A percentile compares a stretch with the other conserved stretches of the same genome.
These are phyloP conservation scores for Dolichoris vasculosae DNA, from an alignment of 1,140 invertebrate genomes.

Conservation along the genomic window DNA sequence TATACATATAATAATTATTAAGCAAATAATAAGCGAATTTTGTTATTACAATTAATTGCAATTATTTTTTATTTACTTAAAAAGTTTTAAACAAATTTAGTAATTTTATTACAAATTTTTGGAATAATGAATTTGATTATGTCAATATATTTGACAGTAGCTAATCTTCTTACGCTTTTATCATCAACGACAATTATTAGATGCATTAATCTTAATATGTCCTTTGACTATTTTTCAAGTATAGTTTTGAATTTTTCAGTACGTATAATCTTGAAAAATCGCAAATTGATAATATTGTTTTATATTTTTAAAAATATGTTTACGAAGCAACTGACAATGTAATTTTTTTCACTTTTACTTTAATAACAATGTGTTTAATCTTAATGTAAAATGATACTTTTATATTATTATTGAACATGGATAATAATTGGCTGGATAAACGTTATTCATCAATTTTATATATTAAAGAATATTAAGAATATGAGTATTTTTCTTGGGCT, in stretches of 20 bases:
- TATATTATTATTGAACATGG: too few relatives aligned
- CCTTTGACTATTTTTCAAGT: conserved; percentile 30
- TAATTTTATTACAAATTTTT: neutral
- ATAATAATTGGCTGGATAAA: too few relatives aligned
- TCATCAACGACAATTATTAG: conserved; percentile 28
- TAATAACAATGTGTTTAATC: neutral
- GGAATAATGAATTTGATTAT: neutral
- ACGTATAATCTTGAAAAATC: neutral
- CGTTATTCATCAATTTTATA: too few relatives aligned
- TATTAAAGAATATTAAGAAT: too few relatives aligned
- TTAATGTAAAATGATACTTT: neutral
- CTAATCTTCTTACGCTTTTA: neutral
- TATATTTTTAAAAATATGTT: neutral
- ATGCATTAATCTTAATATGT: conserved; percentile 5
- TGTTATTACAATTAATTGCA: neutral
- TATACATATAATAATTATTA: neutral
- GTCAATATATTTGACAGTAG: neutral
- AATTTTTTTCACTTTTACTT: neutral
- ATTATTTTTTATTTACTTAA: neutral
- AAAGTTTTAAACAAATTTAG: neutral
- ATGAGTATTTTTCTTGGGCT: too few relatives aligned
- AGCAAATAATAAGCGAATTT: neutral
- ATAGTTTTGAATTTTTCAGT: conserved; percentile 13
- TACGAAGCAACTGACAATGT: neutral
- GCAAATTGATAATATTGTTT: neutral